phyloP scores from a whole-genome alignment of 2,888 invertebrate species.

The Leucophora obtusa region DNA sequence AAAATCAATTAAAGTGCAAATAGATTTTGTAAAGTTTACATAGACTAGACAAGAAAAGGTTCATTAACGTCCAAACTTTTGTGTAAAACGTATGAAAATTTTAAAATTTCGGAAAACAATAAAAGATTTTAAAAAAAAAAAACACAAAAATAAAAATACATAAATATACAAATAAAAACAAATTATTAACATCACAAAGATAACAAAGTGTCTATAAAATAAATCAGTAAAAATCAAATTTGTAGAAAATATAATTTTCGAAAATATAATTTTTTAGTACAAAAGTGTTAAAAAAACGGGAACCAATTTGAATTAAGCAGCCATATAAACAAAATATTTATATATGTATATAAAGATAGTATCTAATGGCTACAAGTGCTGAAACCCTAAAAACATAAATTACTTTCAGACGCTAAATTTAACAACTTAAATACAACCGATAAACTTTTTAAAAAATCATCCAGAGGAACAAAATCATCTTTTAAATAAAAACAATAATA shows the following conservation, averaged over 20 bases:
- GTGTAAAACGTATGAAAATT: constrained; percentile 24
- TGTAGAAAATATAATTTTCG: background rate
- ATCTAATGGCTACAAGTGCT: too few species aligned
- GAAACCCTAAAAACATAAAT: too few species aligned
- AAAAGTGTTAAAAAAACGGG: background rate
- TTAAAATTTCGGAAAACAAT: background rate
- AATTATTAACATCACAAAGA: too few species aligned
- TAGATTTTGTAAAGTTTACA: constrained; percentile 43
- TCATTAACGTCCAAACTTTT: constrained; percentile 63
- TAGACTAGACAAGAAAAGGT: constrained; percentile 37
- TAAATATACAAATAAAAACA: too few species aligned
- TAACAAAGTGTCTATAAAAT: constrained; percentile 15
- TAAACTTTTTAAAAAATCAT: background rate
- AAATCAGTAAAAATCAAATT: background rate
- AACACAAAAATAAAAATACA: background rate
- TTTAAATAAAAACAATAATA: background rate
- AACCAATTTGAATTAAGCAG: background rate
- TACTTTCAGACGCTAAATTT: too few species aligned
- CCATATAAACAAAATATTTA: too few species aligned
- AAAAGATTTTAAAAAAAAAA: background rate
- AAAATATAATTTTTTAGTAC: background rate
- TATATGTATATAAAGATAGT: too few species aligned
- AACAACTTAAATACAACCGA: background rate
- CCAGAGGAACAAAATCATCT: background rate
- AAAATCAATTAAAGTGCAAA: constrained; percentile 62